Evolutionary conservation across 2,888 invertebrate species (phyloP), one percentile per base, ranked within the genome.

Genomic region (Xestia xanthographa): DNA sequence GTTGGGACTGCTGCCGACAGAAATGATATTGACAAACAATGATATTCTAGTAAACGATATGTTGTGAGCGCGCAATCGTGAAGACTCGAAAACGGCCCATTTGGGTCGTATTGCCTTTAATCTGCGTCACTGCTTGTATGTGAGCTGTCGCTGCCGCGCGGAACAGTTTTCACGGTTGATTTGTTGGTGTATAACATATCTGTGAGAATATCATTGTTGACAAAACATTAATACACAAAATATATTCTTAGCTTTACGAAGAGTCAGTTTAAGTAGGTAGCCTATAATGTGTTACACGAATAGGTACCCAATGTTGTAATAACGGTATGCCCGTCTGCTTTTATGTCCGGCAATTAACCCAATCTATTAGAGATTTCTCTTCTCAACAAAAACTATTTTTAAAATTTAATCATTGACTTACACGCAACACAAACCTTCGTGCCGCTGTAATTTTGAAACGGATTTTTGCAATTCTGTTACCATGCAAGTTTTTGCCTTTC

Each of bases 351-450:
- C 22, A 12, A 53, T 43, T 43, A 29, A 26, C 17, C 5, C 34
- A 41, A 45, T 2, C 34, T 26, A 43, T 72, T 4, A 41, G 2
- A 22, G 14, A 38, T n/a, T n/a, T 50, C 38, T 41, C 26, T 43
- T 17, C 22, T 8, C 11, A 71, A 34, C 45, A 29, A 14, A n/a
- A 50, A 60, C 14, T 22, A 53, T 45, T 79, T 26, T 34, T 17
- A 43, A 81, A 45, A 60, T 29, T 17, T 2, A 66, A 81, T 62
- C 22, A 20, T 29, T 66, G 45, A 45, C n/a, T 29, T 53, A 29
- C 78, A 74, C 48, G 65, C 43, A 66, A 72, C 8, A 56, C 6
- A 75, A 65, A 76, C 68, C 9, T 26, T 66, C 1, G 8, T 26
- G 9, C 22, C 1, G 9, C n/a, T 43, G 14, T 45, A 48, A 48